A percentile compares a stretch with the other conserved stretches of the same genome.
phyloP scores from a whole-genome alignment of 2,797 vertebrate species.

The Carapus acus region DNA sequence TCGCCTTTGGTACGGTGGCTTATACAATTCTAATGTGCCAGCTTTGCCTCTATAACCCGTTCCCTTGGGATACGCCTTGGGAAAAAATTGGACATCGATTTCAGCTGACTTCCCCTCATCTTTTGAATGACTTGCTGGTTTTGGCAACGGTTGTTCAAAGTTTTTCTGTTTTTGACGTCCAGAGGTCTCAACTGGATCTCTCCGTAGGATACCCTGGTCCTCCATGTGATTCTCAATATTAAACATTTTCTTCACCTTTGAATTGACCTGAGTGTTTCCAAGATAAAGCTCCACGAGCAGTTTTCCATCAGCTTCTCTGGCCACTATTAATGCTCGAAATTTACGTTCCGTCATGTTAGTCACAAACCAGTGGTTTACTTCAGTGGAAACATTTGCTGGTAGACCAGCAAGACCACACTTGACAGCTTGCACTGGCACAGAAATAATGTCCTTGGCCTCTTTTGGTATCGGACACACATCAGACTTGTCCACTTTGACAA shows the following conservation, averaged over 20 bases:
- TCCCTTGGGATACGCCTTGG: slow-evolving; percentile 13
- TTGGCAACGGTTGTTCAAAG: background rate
- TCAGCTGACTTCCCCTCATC: slow-evolving; percentile 1
- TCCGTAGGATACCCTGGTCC: too few species aligned
- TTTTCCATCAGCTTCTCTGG: slow-evolving; percentile 81
- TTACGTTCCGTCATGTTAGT: slow-evolving; percentile 65
- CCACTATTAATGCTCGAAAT: slow-evolving; percentile 79
- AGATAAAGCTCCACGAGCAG: slow-evolving; percentile 85
- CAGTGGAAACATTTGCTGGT: slow-evolving; percentile 61
- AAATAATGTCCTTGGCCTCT: slow-evolving; percentile 78
- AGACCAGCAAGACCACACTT: slow-evolving; percentile 82
- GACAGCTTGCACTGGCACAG: slow-evolving; percentile 86
- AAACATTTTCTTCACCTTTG: slow-evolving; percentile 75
- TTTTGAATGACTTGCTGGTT: slow-evolving; percentile 10
- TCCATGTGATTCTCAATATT: slow-evolving; percentile 39
- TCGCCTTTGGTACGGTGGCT: slow-evolving; percentile 51
- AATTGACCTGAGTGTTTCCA: slow-evolving; percentile 76
- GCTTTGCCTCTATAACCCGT: slow-evolving; percentile 35
- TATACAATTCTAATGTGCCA: slow-evolving; percentile 39
- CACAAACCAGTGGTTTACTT: slow-evolving; percentile 81
- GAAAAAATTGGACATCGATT: slow-evolving; percentile 6
- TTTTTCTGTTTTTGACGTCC: background rate
- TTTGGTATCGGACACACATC: slow-evolving; percentile 79
- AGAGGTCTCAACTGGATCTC: slow-evolving; percentile 16
- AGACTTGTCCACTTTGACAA: slow-evolving; percentile 66